phyloP scores from a whole-genome alignment of 2,797 vertebrate genomes.

The Artibeus jamaicensis region DNA sequence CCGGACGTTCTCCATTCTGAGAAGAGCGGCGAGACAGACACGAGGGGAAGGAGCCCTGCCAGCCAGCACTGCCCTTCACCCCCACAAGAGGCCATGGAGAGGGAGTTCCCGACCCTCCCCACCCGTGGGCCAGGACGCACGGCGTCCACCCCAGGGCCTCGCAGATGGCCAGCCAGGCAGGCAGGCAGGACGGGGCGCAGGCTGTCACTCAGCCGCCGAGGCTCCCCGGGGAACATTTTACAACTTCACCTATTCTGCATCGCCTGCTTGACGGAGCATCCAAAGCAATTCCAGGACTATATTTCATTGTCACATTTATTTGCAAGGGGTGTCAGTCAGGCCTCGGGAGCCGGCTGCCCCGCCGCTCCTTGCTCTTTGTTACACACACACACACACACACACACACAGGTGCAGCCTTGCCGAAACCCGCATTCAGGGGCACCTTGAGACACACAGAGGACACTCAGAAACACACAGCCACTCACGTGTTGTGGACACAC shows the following conservation, averaged over 20 bases:
- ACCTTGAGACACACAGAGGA: neutral
- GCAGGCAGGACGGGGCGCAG: neutral
- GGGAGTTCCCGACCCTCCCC: rapidly evolving
- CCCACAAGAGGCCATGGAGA: neutral
- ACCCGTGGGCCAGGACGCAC: neutral
- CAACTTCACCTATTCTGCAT: slow-evolving; percentile 68
- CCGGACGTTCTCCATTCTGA: neutral
- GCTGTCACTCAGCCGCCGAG: slow-evolving; percentile 63
- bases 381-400: neutral
- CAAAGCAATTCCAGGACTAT: slow-evolving; percentile 77
- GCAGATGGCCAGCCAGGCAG: neutral
- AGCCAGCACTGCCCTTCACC: neutral
- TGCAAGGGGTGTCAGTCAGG: slow-evolving; percentile 73
- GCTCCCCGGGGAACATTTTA: slow-evolving; percentile 72
- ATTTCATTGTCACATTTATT: slow-evolving; percentile 80
- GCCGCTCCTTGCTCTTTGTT: neutral
- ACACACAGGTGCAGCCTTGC: neutral
- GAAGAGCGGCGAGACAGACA: neutral
- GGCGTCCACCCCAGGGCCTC: neutral
- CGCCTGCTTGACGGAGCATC: slow-evolving; percentile 75
- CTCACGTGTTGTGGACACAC: neutral
- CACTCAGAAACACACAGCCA: neutral
- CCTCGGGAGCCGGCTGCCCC: slow-evolving; percentile 18
- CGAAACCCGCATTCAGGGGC: neutral
- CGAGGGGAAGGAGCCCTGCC: neutral